A percentile compares a stretch with the other conserved stretches of the same genome.
These are phyloP conservation scores for Poecilia wingei DNA, from an alignment of 2,797 vertebrate genomes.

Conservation along the genomic window DNA sequence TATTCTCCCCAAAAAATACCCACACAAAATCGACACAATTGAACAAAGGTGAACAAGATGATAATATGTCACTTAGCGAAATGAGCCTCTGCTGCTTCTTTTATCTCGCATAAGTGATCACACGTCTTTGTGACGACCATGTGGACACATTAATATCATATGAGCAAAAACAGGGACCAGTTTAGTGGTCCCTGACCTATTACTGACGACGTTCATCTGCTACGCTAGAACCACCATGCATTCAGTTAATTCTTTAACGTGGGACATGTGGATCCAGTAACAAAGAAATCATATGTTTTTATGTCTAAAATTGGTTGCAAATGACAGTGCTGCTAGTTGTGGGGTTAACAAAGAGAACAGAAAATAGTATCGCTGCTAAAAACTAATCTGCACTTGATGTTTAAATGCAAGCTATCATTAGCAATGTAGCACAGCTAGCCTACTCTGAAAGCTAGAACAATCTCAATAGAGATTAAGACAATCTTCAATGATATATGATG, in stretches of 20 bases:
- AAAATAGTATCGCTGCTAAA: background rate
- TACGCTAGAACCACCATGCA: background rate
- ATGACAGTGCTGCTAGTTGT: background rate
- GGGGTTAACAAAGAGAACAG: background rate
- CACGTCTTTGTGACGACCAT: constrained; percentile 16
- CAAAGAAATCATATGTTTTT: background rate
- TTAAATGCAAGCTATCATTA: constrained; percentile 4
- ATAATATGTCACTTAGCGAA: constrained; percentile 69
- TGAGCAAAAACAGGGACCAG: background rate
- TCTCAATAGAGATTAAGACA: background rate
- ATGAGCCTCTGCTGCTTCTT: constrained; percentile 59
- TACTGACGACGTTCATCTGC: background rate
- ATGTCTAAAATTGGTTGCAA: background rate
- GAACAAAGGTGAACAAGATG: constrained; percentile 21
- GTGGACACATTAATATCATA: background rate
- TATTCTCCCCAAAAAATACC: constrained; percentile 24
- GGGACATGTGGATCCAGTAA: background rate
- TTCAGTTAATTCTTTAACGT: background rate
- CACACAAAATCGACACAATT: constrained; percentile 27
- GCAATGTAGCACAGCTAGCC: background rate
- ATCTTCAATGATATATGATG: background rate
- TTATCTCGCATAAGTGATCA: constrained; percentile 45
- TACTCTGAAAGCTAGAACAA: background rate
- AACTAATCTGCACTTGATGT: background rate
- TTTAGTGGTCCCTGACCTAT: background rate